Percentiles rank a stretch among this genome's conserved stretches.
These are phyloP conservation scores for Pachydiplax longipennis DNA, from an alignment of 2,888 invertebrate genomes.

Conservation along the genomic window DNA sequence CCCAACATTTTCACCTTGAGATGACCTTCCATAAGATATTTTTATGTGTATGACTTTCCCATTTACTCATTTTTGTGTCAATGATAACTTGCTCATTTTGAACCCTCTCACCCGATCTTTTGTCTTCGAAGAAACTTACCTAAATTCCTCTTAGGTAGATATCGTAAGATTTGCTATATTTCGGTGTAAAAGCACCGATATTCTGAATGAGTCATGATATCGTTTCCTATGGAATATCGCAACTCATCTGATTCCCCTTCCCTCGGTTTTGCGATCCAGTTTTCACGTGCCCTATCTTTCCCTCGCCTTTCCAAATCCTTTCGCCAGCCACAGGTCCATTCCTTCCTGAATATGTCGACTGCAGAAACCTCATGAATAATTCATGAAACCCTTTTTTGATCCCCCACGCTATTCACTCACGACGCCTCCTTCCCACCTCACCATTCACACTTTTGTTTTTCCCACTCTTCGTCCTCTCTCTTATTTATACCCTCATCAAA, in stretches of 20 bases:
- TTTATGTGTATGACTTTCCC: too few species aligned
- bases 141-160: too few species aligned
- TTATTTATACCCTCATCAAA: too few species aligned
- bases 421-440: not conserved
- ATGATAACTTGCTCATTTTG: too few species aligned
- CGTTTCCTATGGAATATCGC: not conserved
- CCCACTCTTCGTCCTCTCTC: not conserved
- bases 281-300: not conserved
- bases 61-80: too few species aligned
- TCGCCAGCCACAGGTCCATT: not conserved
- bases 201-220: too few species aligned
- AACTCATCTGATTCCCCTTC: not conserved
- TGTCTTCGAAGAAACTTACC: too few species aligned
- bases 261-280: not conserved
- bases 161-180: too few species aligned
- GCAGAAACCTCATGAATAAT: not conserved
- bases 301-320: not conserved
- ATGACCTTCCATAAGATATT: too few species aligned
- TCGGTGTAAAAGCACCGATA: too few species aligned
- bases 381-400: not conserved
- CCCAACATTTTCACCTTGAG: too few species aligned
- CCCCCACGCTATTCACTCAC: not conserved
- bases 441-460: not conserved
- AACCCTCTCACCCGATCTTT: too few species aligned
- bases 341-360: conserved; percentile 19